phyloP scores from a whole-genome alignment of 2,113 vertebrate genomes.

The Hippocampus abdominalis region DNA sequence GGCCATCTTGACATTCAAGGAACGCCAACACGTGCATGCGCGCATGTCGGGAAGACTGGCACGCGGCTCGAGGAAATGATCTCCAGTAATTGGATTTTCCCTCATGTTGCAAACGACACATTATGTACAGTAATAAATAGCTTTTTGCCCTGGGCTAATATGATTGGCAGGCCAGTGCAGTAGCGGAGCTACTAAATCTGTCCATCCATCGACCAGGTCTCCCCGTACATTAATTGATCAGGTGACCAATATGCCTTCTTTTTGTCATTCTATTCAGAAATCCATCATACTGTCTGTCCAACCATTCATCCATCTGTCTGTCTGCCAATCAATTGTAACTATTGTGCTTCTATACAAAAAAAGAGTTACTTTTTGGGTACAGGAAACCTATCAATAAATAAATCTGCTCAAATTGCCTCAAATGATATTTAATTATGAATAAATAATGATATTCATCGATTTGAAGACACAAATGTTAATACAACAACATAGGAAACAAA shows the following conservation, averaged over 20 bases:
- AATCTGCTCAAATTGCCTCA: too few relatives aligned
- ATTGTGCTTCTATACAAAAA: too few relatives aligned
- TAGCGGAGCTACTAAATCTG: background rate
- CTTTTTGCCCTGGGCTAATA: constrained; percentile 36
- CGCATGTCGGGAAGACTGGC: constrained; percentile 24
- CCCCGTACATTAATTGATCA: background rate
- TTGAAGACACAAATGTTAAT: too few relatives aligned
- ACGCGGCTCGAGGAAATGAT: constrained; percentile 34
- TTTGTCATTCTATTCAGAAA: background rate
- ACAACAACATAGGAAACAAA: too few relatives aligned
- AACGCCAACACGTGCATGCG: constrained; percentile 16
- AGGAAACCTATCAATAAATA: too few relatives aligned
- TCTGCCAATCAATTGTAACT: background rate
- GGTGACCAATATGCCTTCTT: background rate
- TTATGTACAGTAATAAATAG: constrained; percentile 47
- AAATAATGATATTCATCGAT: too few relatives aligned
- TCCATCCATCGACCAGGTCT: background rate
- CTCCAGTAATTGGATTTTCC: constrained; percentile 41
- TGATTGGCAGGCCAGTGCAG: constrained; percentile 32
- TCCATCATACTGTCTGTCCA: background rate
- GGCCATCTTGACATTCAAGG: constrained; percentile 17
- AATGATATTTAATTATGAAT: too few relatives aligned
- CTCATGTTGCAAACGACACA: constrained; percentile 44
- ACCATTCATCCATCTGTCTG: background rate
- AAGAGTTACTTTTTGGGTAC: background rate